phyloP scores from a whole-genome alignment of 2,888 invertebrate genomes.

The Clusia tigrina region DNA sequence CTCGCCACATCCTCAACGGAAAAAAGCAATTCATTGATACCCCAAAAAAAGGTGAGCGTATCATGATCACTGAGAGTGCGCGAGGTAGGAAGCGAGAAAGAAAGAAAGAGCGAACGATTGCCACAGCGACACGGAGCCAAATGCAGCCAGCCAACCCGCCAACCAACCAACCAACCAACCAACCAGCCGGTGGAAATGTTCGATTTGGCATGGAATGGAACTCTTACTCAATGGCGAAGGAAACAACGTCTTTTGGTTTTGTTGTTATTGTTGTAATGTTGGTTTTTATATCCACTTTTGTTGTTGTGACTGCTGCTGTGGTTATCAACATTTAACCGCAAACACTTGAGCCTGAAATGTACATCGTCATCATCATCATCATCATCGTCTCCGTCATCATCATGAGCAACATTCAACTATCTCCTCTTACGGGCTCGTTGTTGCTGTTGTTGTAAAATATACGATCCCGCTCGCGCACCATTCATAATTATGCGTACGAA shows the following conservation, averaged over 20 bases:
- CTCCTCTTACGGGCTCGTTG: neutral
- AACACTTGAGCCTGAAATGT: too few relatives aligned
- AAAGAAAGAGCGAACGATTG: slow-evolving; percentile 16
- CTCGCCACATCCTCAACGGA: slow-evolving; percentile 47
- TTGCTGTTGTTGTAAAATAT: slow-evolving; percentile 14
- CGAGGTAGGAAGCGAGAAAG: slow-evolving; percentile 3
- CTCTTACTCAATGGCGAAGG: slow-evolving; percentile 13
- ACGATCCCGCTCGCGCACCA: too few relatives aligned
- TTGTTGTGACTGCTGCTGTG: slow-evolving; percentile 41
- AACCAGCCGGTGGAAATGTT: too few relatives aligned
- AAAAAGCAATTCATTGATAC: slow-evolving; percentile 49
- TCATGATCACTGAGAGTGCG: slow-evolving; percentile 35
- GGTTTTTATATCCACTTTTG: slow-evolving; percentile 12
- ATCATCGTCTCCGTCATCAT: too few relatives aligned
- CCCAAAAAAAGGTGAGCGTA: slow-evolving; percentile 36
- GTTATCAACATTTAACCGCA: slow-evolving; percentile 46
- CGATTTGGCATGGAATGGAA: slow-evolving; percentile 12
- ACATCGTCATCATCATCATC: too few relatives aligned
- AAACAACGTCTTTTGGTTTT: slow-evolving; percentile 36
- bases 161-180: too few relatives aligned
- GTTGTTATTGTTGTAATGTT: slow-evolving; percentile 30
- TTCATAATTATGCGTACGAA: slow-evolving; percentile 3
- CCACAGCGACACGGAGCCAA: neutral
- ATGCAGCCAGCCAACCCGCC: neutral
- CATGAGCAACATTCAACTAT: too few relatives aligned